phyloP scores from a whole-genome alignment of 2,797 vertebrate species.

The Sylvilagus floridanus region DNA sequence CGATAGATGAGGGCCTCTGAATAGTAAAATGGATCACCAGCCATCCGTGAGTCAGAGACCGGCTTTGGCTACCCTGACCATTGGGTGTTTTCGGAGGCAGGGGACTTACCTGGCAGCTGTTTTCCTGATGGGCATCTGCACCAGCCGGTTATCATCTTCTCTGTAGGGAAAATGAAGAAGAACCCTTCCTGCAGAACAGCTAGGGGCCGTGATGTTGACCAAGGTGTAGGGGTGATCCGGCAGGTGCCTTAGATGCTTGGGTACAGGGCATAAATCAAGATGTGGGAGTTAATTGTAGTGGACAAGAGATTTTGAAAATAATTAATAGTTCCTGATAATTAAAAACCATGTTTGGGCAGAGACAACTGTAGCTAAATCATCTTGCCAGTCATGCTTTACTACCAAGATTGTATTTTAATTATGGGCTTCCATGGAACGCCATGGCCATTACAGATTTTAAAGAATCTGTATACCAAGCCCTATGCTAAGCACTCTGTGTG shows the following conservation, averaged over 20 bases:
- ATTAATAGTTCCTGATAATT: not conserved
- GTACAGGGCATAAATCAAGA: too few species aligned
- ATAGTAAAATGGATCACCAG: not conserved
- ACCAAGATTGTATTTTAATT: constrained; percentile 43
- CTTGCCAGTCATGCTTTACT: constrained; percentile 8
- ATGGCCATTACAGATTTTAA: not conserved
- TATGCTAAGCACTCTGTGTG: not conserved
- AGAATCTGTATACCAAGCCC: not conserved
- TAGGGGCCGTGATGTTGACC: not conserved
- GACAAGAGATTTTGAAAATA: not conserved
- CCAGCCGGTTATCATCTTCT: not conserved
- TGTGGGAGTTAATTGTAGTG: not conserved
- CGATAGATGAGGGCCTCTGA: not conserved
- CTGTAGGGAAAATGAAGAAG: not conserved
- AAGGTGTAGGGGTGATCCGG: not conserved
- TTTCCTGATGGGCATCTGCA: not conserved
- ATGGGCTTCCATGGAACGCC: not conserved
- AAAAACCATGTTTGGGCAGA: not conserved
- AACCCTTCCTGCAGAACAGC: not conserved
- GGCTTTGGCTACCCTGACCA: not conserved
- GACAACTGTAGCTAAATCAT: not conserved
- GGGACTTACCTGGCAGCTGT: not conserved
- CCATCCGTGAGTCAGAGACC: not conserved
- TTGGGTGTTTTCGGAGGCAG: not conserved
- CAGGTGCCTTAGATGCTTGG: not conserved